Evolutionary conservation across 2,888 invertebrate genomes (phyloP).

Genomic region (Operophtera brumata): DNA sequence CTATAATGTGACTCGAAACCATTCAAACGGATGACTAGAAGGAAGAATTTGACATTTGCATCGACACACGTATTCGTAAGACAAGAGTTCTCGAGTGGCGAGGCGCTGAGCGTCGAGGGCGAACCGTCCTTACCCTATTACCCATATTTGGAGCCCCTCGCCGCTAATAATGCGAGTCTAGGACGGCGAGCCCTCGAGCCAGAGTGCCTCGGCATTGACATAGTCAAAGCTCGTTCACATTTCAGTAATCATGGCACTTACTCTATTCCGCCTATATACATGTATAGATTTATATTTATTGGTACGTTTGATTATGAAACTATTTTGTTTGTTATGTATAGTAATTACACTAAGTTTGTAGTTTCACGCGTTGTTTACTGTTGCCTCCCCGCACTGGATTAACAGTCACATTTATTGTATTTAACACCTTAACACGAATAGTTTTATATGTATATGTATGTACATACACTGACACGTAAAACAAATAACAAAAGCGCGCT

Average conservation of each 20-base stretch:
- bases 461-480: conserved; percentile 61
- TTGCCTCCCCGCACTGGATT: conserved; percentile 67
- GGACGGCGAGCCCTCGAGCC: conserved; percentile 26
- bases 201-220: conserved; percentile 30
- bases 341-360: conserved; percentile 80
- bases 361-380: conserved; percentile 62
- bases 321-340: conserved; percentile 77
- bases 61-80: conserved; percentile 26
- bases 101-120: conserved; percentile 19
- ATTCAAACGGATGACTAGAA: conserved; percentile 13
- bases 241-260: conserved; percentile 37
- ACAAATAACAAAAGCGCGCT: conserved; percentile 65
- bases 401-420: conserved; percentile 64
- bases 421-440: conserved; percentile 75
- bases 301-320: conserved; percentile 87
- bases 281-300: conserved; percentile 79
- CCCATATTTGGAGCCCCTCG: conserved; percentile 22
- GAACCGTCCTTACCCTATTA: conserved; percentile 16
- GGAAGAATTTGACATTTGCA: conserved; percentile 23
- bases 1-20: conserved; percentile 10
- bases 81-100: conserved; percentile 29
- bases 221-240: conserved; percentile 37
- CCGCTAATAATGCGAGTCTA: conserved; percentile 24
- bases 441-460: conserved; percentile 55
- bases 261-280: conserved; percentile 58